Evolutionary conservation across 2,888 invertebrate species (phyloP).

Genomic region (Eurytoma californica): DNA sequence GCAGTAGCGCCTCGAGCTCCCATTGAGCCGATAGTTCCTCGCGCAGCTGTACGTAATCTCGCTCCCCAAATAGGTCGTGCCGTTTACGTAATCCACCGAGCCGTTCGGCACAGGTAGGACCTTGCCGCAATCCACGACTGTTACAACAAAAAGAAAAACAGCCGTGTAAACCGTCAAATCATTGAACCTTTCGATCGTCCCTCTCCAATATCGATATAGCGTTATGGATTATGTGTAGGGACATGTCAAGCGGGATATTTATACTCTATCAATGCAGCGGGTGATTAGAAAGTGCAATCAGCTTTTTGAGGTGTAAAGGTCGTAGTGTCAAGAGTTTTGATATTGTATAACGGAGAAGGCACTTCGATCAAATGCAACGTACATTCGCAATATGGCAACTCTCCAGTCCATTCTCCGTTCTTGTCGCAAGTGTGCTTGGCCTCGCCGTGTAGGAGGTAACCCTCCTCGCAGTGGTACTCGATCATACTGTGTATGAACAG

Average conservation of each 20-base stretch:
- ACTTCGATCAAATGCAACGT: constrained; percentile 67
- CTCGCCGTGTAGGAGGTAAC: constrained; percentile 87
- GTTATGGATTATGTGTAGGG: background rate
- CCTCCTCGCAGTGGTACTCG: constrained; percentile 91
- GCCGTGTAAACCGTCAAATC: background rate
- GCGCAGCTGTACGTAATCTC: constrained; percentile 88
- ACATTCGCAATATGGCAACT: constrained; percentile 91
- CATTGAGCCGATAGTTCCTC: constrained; percentile 86
- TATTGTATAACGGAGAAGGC: too few species aligned
- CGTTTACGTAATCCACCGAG: constrained; percentile 84
- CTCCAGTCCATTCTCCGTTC: constrained; percentile 90
- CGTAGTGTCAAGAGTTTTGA: too few species aligned
- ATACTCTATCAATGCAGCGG: too few species aligned
- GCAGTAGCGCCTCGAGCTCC: constrained; percentile 84
- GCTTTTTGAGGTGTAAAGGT: too few species aligned
- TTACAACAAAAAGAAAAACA: constrained; percentile 10
- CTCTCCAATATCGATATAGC: background rate
- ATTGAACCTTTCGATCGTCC: background rate
- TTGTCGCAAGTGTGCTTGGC: constrained; percentile 82
- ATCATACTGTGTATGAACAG: constrained; percentile 92
- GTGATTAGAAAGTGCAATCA: too few species aligned
- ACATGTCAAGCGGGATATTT: too few species aligned
- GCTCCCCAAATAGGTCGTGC: constrained; percentile 88
- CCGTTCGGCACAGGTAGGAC: constrained; percentile 88
- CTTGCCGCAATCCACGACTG: constrained; percentile 92